Evolutionary conservation across 2,113 vertebrate species (phyloP), one percentile per base, ranked within the genome.

Genomic region (Microcebus lehilahytsara): DNA sequence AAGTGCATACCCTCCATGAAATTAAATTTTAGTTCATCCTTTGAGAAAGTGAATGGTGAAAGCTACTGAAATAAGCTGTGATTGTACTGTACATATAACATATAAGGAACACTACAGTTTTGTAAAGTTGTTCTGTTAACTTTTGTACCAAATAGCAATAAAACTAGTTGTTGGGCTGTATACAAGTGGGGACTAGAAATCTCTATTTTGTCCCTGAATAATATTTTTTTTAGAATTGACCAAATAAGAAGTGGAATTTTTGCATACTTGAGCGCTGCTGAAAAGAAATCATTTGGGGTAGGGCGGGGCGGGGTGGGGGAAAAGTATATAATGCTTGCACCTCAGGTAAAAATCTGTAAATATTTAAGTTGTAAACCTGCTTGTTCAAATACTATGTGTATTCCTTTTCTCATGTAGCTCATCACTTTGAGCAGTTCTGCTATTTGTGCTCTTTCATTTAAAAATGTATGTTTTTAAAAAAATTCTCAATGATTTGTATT

Each of bases 41-140:
- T 95, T 83, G 98, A 98, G 96, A 75, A 96, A 98, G 97, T 60
- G 22, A 97, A 90, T 71, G 95, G 98, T 98, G 97, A 98, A 98
- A 98, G 98, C 98, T 99, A 98, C 98, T 98, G 98, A 98, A 97
- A 96, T 98, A 99, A 99, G 98, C 99, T 99, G 99, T 98, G 99
- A 99, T 98, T 98, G 98, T 97, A 98, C 98, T 98, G 96, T 96
- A 60, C 89, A 66, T 56, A 66, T 1, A 8, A 49, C 77, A n/a
- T 40, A 46, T 9, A 46, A 96, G 95, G 98, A 99, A 99, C 99
- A 99, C 99, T 99, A 99, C 98, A 98, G 96, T 98, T 98, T 88
- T 98, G 96, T 97, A 97, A 97, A 95, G 98, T 71, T 95, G 98
- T 98, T 98, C 98, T 98, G 97, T 98, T 98, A 96, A 98, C 98